Evolutionary conservation across 1,140 invertebrate species (phyloP).

Genomic region (Cydia splendana): DNA sequence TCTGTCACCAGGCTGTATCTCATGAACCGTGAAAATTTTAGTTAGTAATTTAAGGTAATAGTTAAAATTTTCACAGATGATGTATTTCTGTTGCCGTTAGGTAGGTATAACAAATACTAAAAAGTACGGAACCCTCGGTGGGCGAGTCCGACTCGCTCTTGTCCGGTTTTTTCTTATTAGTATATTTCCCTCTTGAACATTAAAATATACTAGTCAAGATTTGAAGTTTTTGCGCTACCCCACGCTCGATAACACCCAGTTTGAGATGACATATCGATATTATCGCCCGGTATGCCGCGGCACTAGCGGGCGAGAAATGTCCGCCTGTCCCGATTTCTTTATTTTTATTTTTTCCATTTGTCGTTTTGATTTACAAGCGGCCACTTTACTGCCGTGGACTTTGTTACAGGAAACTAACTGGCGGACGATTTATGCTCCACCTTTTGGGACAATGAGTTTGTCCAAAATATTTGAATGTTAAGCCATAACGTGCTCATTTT

Average conservation of each 20-base stretch:
- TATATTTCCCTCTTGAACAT: too few species aligned
- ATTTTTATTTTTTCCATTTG: conserved; percentile 67
- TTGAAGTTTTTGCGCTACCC: not conserved
- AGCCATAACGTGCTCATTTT: conserved; percentile 55
- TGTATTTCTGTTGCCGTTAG: too few species aligned
- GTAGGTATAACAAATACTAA: too few species aligned
- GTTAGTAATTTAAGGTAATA: too few species aligned
- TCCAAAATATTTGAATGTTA: conserved; percentile 66
- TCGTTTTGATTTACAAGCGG: conserved; percentile 75
- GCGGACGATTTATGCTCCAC: conserved; percentile 69
- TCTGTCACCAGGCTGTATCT: too few species aligned
- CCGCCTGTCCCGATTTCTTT: conserved; percentile 58
- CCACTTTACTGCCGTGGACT: conserved; percentile 70
- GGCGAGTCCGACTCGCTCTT: too few species aligned
- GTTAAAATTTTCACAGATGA: too few species aligned
- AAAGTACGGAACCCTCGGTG: too few species aligned
- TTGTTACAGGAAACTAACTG: conserved; percentile 71
- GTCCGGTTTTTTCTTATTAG: too few species aligned
- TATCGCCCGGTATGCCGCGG: conserved; percentile 39
- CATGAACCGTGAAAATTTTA: too few species aligned
- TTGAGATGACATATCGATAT: conserved; percentile 19
- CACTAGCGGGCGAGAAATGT: conserved; percentile 58
- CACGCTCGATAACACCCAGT: conserved; percentile 14
- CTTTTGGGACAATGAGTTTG: conserved; percentile 59
- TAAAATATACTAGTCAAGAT: not conserved